Conservation (phyloP, 2,113 vertebrate species). For the Bubo blakistoni region DNA sequence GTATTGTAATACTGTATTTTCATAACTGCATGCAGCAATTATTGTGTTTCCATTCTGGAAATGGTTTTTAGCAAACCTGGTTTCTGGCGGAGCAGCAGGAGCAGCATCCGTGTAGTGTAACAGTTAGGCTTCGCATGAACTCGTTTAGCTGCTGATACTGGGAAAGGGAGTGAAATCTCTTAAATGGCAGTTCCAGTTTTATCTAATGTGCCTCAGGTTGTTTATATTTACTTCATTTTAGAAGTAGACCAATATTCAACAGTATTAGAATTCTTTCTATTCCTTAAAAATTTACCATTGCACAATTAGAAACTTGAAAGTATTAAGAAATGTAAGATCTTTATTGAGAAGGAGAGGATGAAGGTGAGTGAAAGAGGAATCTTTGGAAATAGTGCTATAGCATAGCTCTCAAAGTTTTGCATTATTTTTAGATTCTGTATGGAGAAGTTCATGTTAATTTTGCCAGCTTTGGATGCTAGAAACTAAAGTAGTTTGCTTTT, state of each 20-base stretch:
- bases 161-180: slow-evolving; percentile 50
- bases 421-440: neutral
- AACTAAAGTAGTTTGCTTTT: neutral
- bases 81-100: slow-evolving; percentile 64
- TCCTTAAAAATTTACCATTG: neutral
- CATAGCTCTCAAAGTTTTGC: neutral
- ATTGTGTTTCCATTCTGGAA: slow-evolving; percentile 57
- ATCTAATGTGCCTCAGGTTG: neutral
- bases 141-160: slow-evolving; percentile 42
- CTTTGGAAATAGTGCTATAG: neutral
- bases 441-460: neutral
- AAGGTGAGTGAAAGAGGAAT: neutral
- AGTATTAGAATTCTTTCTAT: neutral
- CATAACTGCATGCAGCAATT: neutral
- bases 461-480: neutral
- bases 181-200: neutral
- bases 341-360: neutral
- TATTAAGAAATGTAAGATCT: neutral
- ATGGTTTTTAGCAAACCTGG: slow-evolving; percentile 63
- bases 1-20: neutral
- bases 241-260: neutral
- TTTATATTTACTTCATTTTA: neutral
- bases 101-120: slow-evolving; percentile 62
- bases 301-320: neutral
- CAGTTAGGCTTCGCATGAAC: slow-evolving; percentile 60